Evolutionary conservation across 2,888 invertebrate genomes (phyloP).

Genomic region (Nycteola revayana): DNA sequence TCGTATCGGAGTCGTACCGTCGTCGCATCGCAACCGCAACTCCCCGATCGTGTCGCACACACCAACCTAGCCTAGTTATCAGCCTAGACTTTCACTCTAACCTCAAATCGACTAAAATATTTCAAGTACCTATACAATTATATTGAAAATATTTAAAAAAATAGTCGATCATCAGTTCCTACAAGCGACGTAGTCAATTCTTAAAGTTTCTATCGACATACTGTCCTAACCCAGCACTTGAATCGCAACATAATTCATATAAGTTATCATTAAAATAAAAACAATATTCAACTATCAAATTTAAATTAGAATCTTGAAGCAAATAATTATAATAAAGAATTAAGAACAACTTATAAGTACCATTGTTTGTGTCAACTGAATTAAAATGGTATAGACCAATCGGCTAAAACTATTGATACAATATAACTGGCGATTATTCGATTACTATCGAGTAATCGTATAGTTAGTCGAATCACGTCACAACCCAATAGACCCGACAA

Average conservation of each 20-base stretch:
- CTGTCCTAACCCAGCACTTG: conserved; percentile 25
- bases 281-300: conserved; percentile 29
- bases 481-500: conserved; percentile 35
- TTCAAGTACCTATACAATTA: neutral
- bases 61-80: conserved; percentile 18
- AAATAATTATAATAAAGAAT: conserved; percentile 35
- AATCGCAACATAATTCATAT: conserved; percentile 24
- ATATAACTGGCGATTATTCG: conserved; percentile 28
- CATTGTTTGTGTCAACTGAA: conserved; percentile 33
- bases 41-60: conserved; percentile 5
- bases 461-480: conserved; percentile 27
- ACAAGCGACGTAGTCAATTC: conserved; percentile 23
- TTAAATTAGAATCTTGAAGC: conserved; percentile 38
- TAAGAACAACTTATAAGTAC: conserved; percentile 41
- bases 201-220: conserved; percentile 16
- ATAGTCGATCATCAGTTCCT: conserved; percentile 24
- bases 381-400: conserved; percentile 29
- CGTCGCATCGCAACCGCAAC: conserved; percentile 11
- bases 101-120: conserved; percentile 21
- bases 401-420: conserved; percentile 26
- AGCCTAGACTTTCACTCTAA: conserved; percentile 16
- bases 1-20: conserved; percentile 11
- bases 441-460: conserved; percentile 25
- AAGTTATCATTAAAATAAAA: conserved; percentile 31
- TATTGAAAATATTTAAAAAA: conserved; percentile 14